Evolutionary conservation across 2,113 vertebrate genomes (phyloP).

Genomic region (Promerops cafer): DNA sequence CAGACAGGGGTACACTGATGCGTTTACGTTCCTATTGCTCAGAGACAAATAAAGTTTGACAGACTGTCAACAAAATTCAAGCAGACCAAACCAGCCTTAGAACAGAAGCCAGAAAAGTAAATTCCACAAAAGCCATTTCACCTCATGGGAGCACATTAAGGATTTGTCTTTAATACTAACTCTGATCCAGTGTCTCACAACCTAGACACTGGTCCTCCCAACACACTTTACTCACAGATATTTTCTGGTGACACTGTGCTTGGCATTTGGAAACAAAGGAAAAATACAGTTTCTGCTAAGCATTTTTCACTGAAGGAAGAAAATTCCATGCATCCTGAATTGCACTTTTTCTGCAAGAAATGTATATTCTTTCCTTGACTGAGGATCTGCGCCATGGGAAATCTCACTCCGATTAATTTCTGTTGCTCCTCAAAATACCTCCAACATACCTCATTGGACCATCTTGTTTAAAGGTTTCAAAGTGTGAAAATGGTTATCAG

Average conservation of each 20-base stretch:
- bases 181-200: background rate
- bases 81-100: background rate
- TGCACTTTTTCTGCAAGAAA: background rate
- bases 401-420: background rate
- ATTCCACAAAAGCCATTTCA: background rate
- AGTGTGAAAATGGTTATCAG: background rate
- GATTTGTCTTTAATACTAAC: background rate
- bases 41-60: background rate
- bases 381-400: background rate
- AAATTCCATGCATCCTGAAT: background rate
- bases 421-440: background rate
- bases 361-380: background rate
- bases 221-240: background rate
- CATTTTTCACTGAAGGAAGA: background rate
- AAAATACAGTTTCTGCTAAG: background rate
- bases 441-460: background rate
- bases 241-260: background rate
- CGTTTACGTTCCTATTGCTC: background rate
- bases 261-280: background rate
- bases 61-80: background rate
- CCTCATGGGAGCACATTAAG: background rate
- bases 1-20: background rate
- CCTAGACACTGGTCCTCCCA: background rate
- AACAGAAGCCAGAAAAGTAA: background rate
- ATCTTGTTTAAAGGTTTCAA: background rate